Evolutionary conservation across 2,113 vertebrate species (phyloP), one percentile per base, ranked within the genome.

Genomic region (Aythya baeri): DNA sequence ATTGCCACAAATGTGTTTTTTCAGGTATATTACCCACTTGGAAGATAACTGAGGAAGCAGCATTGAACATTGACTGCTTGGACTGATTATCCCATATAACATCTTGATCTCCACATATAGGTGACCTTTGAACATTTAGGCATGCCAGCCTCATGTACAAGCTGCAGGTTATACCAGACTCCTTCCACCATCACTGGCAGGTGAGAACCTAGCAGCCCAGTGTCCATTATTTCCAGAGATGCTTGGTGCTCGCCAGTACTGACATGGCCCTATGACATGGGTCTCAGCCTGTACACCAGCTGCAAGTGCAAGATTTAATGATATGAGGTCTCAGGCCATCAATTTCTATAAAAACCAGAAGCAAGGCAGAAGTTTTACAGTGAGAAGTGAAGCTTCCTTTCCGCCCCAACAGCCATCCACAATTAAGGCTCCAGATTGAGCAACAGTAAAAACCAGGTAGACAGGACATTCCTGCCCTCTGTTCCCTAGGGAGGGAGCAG

Each of bases 211-310:
- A 8, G 9, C 46, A 83, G 43, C 29, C 59, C 22, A 3, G 7
- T 32, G 3, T 7, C 6, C 21, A 21, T 5, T 17, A 25, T 29
- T 27, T 49, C 13, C 38, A 7, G 9, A 79, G 50, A 41, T 11
- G 21, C 20, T 34, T 29, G 29, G 12, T 20, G 26, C 20, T 71
- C 43, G 3, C 17, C 75, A 46, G 43, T 13, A 29, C 23, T 54
- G 20, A 68, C 20, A 25, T 8, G 36, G 21, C 3, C 13, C 18
- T 1, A 7, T 1, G 11, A 23, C 27, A 34, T 0, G 2, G 17
- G 26, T 13, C 27, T 67, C 70, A 50, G 44, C 13, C 31, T 46
- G 10, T 4, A 55, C 3, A 14, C 2, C 11, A 83, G 61, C 36
- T 91, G 32, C 38, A 75, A 36, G 11, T 17, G 6, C 9, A n/a